A percentile compares a stretch with the other conserved stretches of the same genome.
phyloP scores from a whole-genome alignment of 1,140 invertebrate species.

The Orchestia grillus region DNA sequence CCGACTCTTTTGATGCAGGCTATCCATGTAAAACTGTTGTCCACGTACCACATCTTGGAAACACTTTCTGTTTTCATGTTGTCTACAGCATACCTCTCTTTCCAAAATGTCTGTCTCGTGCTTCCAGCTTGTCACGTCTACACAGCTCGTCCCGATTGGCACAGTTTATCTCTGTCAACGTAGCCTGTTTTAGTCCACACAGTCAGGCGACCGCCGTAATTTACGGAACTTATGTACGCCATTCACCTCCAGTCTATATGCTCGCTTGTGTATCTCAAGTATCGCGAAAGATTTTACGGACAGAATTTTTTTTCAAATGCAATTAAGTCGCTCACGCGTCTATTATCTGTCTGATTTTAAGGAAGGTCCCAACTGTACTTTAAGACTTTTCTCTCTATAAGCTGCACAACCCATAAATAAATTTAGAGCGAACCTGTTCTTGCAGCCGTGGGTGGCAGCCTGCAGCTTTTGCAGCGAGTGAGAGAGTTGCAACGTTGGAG shows the following conservation, averaged over 20 bases:
- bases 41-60: too few relatives aligned
- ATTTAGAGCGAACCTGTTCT: constrained; percentile 45
- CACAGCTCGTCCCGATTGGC: neutral
- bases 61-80: neutral
- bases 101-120: neutral
- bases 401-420: constrained; percentile 24
- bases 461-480: neutral
- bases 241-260: neutral
- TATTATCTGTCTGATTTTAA: constrained; percentile 11
- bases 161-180: neutral
- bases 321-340: neutral
- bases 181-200: neutral
- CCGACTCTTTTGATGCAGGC: neutral
- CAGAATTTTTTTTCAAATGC: neutral
- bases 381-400: constrained; percentile 44
- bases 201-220: neutral
- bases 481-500: constrained; percentile 25
- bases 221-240: neutral
- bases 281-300: neutral
- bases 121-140: neutral
- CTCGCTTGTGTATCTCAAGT: neutral
- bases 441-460: neutral
- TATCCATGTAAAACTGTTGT: neutral
- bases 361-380: constrained; percentile 23
- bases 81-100: neutral